A percentile compares a stretch with the other conserved stretches of the same genome.
phyloP scores from a whole-genome alignment of 2,113 vertebrate genomes.

The Dolichallabes microphthalmus region DNA sequence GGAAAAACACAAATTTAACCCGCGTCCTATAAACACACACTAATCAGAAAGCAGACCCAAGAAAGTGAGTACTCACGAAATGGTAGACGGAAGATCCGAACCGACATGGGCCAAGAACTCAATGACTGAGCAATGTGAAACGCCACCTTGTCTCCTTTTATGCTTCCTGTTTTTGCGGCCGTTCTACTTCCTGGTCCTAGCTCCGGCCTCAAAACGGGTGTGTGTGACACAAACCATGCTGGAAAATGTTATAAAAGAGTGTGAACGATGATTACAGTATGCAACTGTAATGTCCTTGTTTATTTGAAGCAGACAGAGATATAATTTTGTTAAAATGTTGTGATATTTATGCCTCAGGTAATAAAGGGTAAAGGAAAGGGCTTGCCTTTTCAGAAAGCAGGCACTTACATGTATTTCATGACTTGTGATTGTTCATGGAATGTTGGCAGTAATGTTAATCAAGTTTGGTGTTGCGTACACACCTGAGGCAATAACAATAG shows the following conservation, averaged over 20 bases:
- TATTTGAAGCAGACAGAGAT: not conserved
- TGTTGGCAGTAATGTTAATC: constrained; percentile 33
- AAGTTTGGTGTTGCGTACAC: constrained; percentile 20
- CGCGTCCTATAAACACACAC: too few relatives aligned
- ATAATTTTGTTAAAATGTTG: not conserved
- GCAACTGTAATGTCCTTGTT: not conserved
- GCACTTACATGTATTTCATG: constrained; percentile 24
- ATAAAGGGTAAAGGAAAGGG: constrained; percentile 20
- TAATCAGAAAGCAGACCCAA: too few relatives aligned
- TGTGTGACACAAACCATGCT: not conserved
- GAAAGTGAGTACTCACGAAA: too few relatives aligned
- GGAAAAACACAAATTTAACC: too few relatives aligned
- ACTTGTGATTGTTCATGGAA: constrained; percentile 39
- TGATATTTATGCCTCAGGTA: constrained; percentile 28
- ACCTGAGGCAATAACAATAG: constrained; percentile 1
- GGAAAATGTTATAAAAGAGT: not conserved
- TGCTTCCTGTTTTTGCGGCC: too few relatives aligned
- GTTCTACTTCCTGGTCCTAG: too few relatives aligned
- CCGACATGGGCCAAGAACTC: too few relatives aligned
- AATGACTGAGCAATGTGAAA: too few relatives aligned
- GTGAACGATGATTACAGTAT: not conserved
- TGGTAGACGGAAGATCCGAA: too few relatives aligned
- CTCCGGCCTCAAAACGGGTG: too few relatives aligned
- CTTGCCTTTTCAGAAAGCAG: constrained; percentile 30
- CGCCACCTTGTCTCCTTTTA: too few relatives aligned